Percentiles rank a stretch among this genome's conserved stretches.
Evolutionary conservation across 2,888 invertebrate genomes (phyloP).

Genomic region (Nomada lathburiana): DNA sequence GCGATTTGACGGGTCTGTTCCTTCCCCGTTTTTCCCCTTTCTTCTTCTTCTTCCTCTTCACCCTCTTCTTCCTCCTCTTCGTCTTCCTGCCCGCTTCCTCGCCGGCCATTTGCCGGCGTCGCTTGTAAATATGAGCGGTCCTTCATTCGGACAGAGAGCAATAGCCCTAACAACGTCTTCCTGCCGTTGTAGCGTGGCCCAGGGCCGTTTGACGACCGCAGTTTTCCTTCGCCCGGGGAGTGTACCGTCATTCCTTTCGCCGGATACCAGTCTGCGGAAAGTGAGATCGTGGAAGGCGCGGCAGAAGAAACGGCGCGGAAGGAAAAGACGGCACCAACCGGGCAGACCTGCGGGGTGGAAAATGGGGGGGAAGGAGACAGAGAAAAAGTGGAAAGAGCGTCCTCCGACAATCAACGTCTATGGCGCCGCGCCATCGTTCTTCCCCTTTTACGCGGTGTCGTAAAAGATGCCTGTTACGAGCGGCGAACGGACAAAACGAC

Average conservation of each 20-base stretch:
- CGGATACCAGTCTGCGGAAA: slow-evolving; percentile 28
- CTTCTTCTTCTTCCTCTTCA: background rate
- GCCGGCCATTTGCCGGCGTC: slow-evolving; percentile 76
- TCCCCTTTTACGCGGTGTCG: slow-evolving; percentile 76
- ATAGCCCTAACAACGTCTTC: slow-evolving; percentile 81
- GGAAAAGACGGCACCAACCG: slow-evolving; percentile 29
- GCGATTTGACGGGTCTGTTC: slow-evolving; percentile 70
- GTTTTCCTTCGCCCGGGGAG: slow-evolving; percentile 65
- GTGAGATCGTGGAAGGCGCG: slow-evolving; percentile 34
- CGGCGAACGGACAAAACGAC: slow-evolving; percentile 76
- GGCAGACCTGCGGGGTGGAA: background rate
- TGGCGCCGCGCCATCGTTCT: slow-evolving; percentile 78
- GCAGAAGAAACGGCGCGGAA: slow-evolving; percentile 39
- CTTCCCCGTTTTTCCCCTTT: slow-evolving; percentile 11
- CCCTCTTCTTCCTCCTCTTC: background rate
- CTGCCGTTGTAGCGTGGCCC: slow-evolving; percentile 58
- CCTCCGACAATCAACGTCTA: slow-evolving; percentile 80
- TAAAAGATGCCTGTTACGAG: slow-evolving; percentile 81
- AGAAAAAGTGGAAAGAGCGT: slow-evolving; percentile 55
- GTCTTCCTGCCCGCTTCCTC: slow-evolving; percentile 38
- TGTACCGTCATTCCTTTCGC: slow-evolving; percentile 58
- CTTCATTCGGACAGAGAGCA: slow-evolving; percentile 81
- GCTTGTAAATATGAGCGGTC: slow-evolving; percentile 82
- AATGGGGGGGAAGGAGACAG: slow-evolving; percentile 12
- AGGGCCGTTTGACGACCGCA: slow-evolving; percentile 64